Evolutionary conservation across 1,140 invertebrate genomes (phyloP).

Genomic region (Akabosia matsudoensis): DNA sequence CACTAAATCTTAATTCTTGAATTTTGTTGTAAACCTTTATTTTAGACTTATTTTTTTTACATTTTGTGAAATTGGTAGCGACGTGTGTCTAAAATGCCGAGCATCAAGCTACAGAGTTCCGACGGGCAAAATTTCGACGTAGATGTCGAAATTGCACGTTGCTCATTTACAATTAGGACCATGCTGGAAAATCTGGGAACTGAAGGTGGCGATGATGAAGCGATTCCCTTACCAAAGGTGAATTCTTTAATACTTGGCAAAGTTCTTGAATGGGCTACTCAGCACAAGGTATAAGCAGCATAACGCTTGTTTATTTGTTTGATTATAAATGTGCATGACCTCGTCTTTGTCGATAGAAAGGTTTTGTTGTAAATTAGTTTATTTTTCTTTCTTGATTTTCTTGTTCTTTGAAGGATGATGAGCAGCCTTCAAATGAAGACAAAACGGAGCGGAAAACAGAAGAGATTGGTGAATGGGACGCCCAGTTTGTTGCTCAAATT

Average conservation of each 20-base stretch:
- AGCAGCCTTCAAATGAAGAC: neutral
- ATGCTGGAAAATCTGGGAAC: constrained; percentile 58
- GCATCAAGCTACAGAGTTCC: constrained; percentile 54
- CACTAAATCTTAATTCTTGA: no score
- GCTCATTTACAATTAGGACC: constrained; percentile 57
- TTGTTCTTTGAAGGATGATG: neutral
- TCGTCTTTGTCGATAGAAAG: neutral
- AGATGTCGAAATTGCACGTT: constrained; percentile 57
- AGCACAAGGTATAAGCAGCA: neutral
- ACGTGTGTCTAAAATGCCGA: constrained; percentile 48
- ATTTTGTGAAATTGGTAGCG: no score
- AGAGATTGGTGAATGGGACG: neutral
- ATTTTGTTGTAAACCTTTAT: no score
- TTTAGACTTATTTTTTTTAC: no score
- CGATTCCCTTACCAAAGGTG: constrained; percentile 61
- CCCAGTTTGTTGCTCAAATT: neutral
- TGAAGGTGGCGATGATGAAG: constrained; percentile 53
- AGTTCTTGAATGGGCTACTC: neutral
- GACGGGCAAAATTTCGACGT: constrained; percentile 58
- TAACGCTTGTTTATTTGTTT: neutral
- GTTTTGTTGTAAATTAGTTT: neutral
- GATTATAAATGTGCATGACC: no score
- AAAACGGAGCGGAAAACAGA: neutral
- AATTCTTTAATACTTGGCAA: neutral
- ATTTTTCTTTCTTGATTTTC: neutral